Base-by-base conservation (phyloP, 1,140 invertebrate genomes). In the Zaprionus kolodkinae region DNA sequence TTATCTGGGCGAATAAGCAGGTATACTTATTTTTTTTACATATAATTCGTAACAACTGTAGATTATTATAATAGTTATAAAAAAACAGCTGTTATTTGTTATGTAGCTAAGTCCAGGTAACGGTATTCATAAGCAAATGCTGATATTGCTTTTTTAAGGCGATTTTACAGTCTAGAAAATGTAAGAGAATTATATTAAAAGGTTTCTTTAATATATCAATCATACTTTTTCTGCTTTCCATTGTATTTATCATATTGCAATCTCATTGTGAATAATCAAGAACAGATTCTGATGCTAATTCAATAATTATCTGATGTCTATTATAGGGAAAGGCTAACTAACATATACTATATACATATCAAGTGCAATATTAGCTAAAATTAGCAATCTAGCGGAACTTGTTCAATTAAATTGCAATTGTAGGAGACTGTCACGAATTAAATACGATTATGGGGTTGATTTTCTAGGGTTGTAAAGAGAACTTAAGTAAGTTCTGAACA, bases 61-160 rank as follows among this genome's bases (percentile, higher is more conserved):
- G 43, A 27, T 67, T 59, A 48, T 57, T 54, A 21, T 21, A 21
- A 21, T 21, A 33, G 55, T 27, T 25, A 25, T 45, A 36, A 40
- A 67, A 48, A 59, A 67, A 15, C 40, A 48, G 38, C 10, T 57
- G 64, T 57, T 30, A 13, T 12, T 0, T 48, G 27, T 11, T 48
- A 17, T 17, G 9, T 9, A 7, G 9, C 6, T 40, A n/a, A 15
- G 40, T 5, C 7, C 40, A 43, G 40, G 40, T 45, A 45, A 15
- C 40, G 2, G 7, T 15, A 10, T 45, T 40, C 38, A 40, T n/a
- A 40, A n/a, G 38, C 38, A 0, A 7, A 0, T 7, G 38, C 38
- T 40, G 38, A n/a, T 40, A 43, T 3, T 43, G 13, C 38, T 2
- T 38, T 12, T 10, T 11, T 38, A 38, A 2, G 4, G n/a, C 0